Base-by-base conservation (phyloP, 2,113 vertebrate species). In the Hippotragus niger region DNA sequence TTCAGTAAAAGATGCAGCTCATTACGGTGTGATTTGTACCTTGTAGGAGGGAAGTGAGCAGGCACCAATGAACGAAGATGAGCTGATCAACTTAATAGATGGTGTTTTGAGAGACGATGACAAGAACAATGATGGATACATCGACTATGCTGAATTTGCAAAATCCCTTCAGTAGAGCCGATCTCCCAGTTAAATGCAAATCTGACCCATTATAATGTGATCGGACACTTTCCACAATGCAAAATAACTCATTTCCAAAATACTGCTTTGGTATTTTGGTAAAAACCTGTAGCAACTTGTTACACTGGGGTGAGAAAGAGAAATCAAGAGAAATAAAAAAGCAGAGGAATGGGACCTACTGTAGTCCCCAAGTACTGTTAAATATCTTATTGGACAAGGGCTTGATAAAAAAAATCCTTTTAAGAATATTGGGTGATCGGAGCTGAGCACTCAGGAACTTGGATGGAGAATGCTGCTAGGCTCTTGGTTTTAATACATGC, bases 141-240 rank as follows among this genome's bases (percentile, higher is more conserved):
- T 99, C 57, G 99, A 99, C 98, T 99, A 99, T 60, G 99, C 99
- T 15, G 99, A 99, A 97, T 99, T 99, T 87, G 99, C 99, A 93
- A 99, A 99, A 97, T 99, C 99, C 7, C 98, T 99, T 96, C 99
- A 99, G 97, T 99, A 98, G 98, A 81, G 5, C 6, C 71, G 74
- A 88, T 86, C 95, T 94, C 80, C 87, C 96, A 31, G 95, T 95
- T 94, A 74, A 27, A 7, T 96, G 96, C 98, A 97, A 97, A 98
- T 98, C 97, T 99, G 98, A 98, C 98, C 98, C 67, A 52, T 53
- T 98, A 89, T 82, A 98, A 98, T 98, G 99, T 99, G 99, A 98
- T 97, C 74, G n/a, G 57, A 98, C 95, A 64, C 91, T 95, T 94
- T 98, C 25, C 2, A 15, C 97, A 16, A 93, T 89, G 36, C 91